Evolutionary conservation across 2,888 invertebrate genomes (phyloP), one percentile per base, ranked within the genome.

Genomic region (Parnassius apollo): DNA sequence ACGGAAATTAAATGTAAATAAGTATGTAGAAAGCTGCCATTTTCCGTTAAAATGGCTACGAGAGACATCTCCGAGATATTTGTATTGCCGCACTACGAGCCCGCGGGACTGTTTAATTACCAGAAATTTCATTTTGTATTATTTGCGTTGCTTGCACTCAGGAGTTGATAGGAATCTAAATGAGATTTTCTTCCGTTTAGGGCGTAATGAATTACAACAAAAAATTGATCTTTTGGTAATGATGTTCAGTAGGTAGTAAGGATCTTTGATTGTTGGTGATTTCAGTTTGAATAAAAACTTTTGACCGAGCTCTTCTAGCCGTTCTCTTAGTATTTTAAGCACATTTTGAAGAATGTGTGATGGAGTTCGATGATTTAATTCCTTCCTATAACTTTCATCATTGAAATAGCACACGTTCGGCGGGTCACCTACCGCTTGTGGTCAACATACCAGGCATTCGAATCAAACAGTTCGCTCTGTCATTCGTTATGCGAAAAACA

Each of bases 1-100:
- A 22, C 66, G 66, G 72, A 71, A 72, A 74, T 74, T 68, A 72
- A 74, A 74, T 72, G 72, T 72, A 74, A 74, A 74, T 71, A 74
- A 65, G 68, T 64, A 66, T 68, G 67, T 71, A 70, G 70, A 65
- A 67, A 9, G 49, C 53, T 66, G 69, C 63, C 72, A 70, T 70
- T 72, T 65, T 65, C 68, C 61, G 69, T 35, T 57, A 65, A 67
- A 66, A 68, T 67, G 67, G 68, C 68, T 61, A 25, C 60, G 50
- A 50, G 65, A 61, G 59, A 66, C 66, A 67, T 69, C 68, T 66
- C 59, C 51, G 55, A 65, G 66, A 68, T 70, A 68, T 69, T 71
- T 68, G 68, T 68, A 63, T 68, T 68, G 58, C 66, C 59, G 44
- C 54, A 44, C 13, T 13, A 45, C 44, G 48, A 52, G 65, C 63